These are phyloP conservation scores for Cottoperca gobio DNA, from an alignment of 2,797 vertebrate genomes.

Conservation along the genomic window DNA sequence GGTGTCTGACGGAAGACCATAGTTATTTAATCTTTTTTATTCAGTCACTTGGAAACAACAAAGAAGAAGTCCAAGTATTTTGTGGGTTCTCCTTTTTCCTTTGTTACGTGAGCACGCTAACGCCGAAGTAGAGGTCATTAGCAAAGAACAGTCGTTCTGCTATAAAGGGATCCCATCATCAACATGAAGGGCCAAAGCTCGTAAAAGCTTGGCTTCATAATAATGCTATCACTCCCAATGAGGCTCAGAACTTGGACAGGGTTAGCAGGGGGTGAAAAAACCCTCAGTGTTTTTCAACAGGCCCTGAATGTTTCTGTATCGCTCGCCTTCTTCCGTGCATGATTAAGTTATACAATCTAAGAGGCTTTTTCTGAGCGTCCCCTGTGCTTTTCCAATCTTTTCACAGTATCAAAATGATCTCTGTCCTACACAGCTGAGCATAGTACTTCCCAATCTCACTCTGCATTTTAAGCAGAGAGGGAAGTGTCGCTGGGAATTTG, in stretches of 20 bases:
- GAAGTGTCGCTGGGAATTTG: constrained; percentile 73
- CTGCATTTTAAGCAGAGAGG: constrained; percentile 56
- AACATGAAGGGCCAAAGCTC: constrained; percentile 56
- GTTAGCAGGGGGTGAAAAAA: constrained; percentile 39
- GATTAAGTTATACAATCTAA: constrained; percentile 77
- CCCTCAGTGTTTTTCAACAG: constrained; percentile 55
- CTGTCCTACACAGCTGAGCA: constrained; percentile 62
- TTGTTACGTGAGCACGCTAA: constrained; percentile 36
- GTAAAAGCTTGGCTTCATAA: constrained; percentile 70
- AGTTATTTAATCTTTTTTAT: constrained; percentile 43
- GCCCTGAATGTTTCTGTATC: constrained; percentile 63
- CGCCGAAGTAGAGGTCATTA: constrained; percentile 62
- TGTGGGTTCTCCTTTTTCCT: constrained; percentile 38
- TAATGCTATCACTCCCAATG: constrained; percentile 61
- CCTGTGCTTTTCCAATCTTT: constrained; percentile 65
- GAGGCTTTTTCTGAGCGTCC: constrained; percentile 58
- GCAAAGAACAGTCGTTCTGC: constrained; percentile 52
- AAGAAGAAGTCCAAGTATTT: constrained; percentile 24
- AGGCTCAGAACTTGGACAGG: constrained; percentile 60
- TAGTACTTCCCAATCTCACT: constrained; percentile 63
- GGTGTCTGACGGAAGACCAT: constrained; percentile 56
- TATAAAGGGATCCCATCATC: constrained; percentile 70
- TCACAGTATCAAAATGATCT: constrained; percentile 66
- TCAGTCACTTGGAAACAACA: constrained; percentile 13
- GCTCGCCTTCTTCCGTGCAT: constrained; percentile 67